Base-by-base conservation (phyloP, 2,888 invertebrate genomes). In the Cerceris rybyensis region DNA sequence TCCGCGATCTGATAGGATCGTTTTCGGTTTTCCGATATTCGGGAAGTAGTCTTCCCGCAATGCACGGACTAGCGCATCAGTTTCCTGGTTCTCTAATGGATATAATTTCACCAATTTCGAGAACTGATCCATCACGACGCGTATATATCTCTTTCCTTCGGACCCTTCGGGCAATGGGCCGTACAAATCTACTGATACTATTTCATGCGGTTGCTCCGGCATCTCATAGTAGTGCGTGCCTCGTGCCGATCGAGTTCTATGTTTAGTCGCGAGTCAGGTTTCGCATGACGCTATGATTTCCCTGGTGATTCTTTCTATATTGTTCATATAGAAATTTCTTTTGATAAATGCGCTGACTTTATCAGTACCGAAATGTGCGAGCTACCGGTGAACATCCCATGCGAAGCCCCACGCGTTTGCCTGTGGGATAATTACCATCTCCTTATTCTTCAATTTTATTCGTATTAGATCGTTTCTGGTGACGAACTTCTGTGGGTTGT, bases 1-100 rank as follows among this genome's bases (percentile, higher is more conserved):
- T 0, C 64, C 71, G 6, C 67, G 61, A 42, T 76, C 76, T 0
- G 76, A 55, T 0, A 71, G 9, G 7, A 76, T 71, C 0, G 7
- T 6, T 0, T 66, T 2, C 1, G 70, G 75, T 7, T 67, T 57
- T 0, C 67, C 63, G 0, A 71, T 6, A 41, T 54, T 42, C 0
- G 41, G 58, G 6, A 17, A 16, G 13, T 52, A 54, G 0, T 42
- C 1, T 14, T 59, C 6, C 2, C 54, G 0, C 0, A 74, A 8
- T 59, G 13, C 52, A 2, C 68, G 39, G 6, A 52, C 9, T 2
- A 59, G 58, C 0, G 58, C 41, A 7, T 64, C n/a, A 0, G 59
- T 1, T 0, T 52, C 68, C 1, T 60, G 61, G 42, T 70, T 64
- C 52, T 39, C 7, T 41, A 70, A 28, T 1, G 65, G 54, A 59